A percentile compares a stretch with the other conserved stretches of the same genome.
Conservation (phyloP, 2,888 invertebrate species). For the Meiosimyza decipiens region DNA sequence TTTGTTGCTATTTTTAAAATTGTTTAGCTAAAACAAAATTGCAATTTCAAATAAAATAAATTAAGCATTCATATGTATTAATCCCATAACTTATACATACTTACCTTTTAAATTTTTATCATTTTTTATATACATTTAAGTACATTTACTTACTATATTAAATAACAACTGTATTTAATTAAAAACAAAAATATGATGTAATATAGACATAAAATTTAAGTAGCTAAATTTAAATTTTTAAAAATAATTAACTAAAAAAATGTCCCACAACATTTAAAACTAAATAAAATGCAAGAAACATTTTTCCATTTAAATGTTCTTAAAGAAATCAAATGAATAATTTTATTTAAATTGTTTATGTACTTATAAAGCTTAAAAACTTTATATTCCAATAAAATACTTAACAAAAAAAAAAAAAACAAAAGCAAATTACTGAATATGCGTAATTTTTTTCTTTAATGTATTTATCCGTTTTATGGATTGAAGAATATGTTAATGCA, state of each 20-base stretch:
- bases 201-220: neutral
- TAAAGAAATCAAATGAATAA: no score
- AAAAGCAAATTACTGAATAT: slow-evolving; percentile 1
- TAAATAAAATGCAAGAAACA: no score
- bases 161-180: neutral
- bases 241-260: no score
- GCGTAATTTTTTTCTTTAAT: slow-evolving; percentile 16
- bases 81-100: neutral
- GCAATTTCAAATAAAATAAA: no score
- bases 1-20: no score
- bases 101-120: neutral
- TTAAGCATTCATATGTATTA: no score
- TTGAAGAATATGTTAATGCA: slow-evolving; percentile 14
- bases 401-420: neutral
- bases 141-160: neutral
- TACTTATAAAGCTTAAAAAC: no score
- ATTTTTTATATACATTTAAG: neutral
- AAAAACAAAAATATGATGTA: slow-evolving; percentile 6
- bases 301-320: no score
- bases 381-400: neutral
- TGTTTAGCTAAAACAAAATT: no score
- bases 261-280: no score
- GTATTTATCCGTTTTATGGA: slow-evolving; percentile 36
- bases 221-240: slow-evolving; percentile 19
- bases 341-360: no score